These are phyloP conservation scores for Phyllostomus hastatus DNA, from an alignment of 2,113 vertebrate genomes.

Conservation along the genomic window DNA sequence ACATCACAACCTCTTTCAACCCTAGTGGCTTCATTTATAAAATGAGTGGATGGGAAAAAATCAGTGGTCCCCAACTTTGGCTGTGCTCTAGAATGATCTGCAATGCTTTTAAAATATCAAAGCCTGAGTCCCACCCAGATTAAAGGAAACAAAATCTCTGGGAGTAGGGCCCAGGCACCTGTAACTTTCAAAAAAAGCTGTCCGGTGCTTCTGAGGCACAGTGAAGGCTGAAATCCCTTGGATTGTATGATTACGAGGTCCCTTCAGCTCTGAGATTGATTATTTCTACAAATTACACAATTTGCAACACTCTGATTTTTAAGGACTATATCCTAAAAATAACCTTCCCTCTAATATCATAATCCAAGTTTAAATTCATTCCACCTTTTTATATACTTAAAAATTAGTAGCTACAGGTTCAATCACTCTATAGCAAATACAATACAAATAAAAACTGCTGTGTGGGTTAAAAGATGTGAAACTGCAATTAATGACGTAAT, in stretches of 20 bases:
- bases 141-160: background rate
- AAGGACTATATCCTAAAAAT: background rate
- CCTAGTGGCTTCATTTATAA: background rate
- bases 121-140: background rate
- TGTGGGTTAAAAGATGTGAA: background rate
- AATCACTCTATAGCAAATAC: background rate
- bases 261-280: background rate
- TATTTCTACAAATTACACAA: slow-evolving; percentile 4
- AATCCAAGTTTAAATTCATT: slow-evolving; percentile 16
- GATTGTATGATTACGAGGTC: background rate
- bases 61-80: background rate
- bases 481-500: background rate
- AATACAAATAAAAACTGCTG: background rate
- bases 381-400: slow-evolving; percentile 21
- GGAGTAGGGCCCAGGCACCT: background rate
- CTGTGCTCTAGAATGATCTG: background rate
- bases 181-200: background rate
- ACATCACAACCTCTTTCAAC: background rate
- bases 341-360: background rate
- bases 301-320: background rate
- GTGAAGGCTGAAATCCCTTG: background rate
- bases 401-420: background rate
- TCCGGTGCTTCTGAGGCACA: background rate
- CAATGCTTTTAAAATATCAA: background rate
- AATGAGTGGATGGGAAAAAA: background rate